Evolutionary conservation across 2,797 vertebrate species (phyloP).

Genomic region (Erpetoichthys calabaricus): DNA sequence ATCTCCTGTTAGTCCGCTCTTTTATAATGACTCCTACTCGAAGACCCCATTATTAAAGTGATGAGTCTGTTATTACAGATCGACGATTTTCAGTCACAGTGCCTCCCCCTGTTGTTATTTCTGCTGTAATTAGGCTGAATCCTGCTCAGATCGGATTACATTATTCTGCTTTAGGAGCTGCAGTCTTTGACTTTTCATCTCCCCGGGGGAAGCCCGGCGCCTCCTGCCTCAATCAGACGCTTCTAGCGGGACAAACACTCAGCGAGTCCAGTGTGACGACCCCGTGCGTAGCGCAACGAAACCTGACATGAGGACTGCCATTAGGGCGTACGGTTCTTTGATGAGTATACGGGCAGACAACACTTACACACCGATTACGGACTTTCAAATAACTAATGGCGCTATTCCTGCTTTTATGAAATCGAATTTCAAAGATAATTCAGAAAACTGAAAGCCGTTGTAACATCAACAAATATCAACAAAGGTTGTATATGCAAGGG

Average conservation of each 20-base stretch:
- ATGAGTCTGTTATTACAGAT: conserved; percentile 26
- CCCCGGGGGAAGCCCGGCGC: conserved; percentile 76
- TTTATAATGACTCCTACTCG: conserved; percentile 11
- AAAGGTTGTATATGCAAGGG: too few relatives aligned
- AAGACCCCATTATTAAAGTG: conserved; percentile 17
- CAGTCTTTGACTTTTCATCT: conserved; percentile 66
- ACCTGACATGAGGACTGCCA: too few relatives aligned
- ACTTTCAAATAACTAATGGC: too few relatives aligned
- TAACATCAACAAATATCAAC: too few relatives aligned
- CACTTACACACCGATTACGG: too few relatives aligned
- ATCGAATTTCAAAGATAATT: too few relatives aligned
- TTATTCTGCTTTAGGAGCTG: conserved; percentile 68
- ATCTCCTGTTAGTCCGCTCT: conserved; percentile 5
- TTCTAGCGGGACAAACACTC: conserved; percentile 48
- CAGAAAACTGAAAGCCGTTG: too few relatives aligned
- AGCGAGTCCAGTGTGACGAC: conserved; percentile 23
- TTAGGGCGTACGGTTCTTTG: too few relatives aligned
- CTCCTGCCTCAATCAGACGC: conserved; percentile 72
- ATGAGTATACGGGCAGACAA: too few relatives aligned
- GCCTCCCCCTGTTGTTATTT: conserved; percentile 51
- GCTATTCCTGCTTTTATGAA: too few relatives aligned
- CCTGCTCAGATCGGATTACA: conserved; percentile 65
- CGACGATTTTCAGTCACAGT: conserved; percentile 23
- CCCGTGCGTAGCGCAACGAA: not conserved
- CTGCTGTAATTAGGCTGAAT: conserved; percentile 55